phyloP scores from a whole-genome alignment of 2,888 invertebrate species.

The Platypus cylindrus region DNA sequence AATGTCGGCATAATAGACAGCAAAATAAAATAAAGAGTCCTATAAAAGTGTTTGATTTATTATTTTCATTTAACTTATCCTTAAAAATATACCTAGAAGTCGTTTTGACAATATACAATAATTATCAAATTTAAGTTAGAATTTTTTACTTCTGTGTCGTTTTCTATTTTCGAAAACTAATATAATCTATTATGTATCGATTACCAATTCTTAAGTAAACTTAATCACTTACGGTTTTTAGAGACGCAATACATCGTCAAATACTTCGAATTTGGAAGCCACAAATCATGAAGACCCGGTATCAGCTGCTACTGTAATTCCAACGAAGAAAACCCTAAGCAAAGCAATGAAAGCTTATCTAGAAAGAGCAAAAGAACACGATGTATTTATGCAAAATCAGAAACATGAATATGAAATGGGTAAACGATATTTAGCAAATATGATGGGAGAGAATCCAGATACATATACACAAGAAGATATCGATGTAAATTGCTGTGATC shows the following conservation, averaged over 20 bases:
- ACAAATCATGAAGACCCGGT: neutral
- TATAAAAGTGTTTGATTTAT: too few relatives aligned
- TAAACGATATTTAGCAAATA: constrained; percentile 90
- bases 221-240: constrained; percentile 1
- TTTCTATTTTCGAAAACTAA: too few relatives aligned
- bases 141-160: too few relatives aligned
- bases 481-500: constrained; percentile 57
- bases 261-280: neutral
- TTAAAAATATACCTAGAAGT: too few relatives aligned
- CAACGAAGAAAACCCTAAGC: constrained; percentile 44
- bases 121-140: too few relatives aligned
- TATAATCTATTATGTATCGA: too few relatives aligned
- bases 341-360: constrained; percentile 86
- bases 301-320: constrained; percentile 3
- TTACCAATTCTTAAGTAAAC: neutral
- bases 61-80: too few relatives aligned
- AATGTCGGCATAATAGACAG: too few relatives aligned
- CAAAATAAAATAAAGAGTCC: too few relatives aligned
- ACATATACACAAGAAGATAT: constrained; percentile 79
- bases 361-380: constrained; percentile 66
- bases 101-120: too few relatives aligned
- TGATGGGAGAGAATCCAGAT: constrained; percentile 93
- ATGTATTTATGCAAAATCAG: constrained; percentile 72
- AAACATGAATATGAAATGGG: constrained; percentile 77
- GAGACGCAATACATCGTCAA: constrained; percentile 4